These are phyloP conservation scores for Carabus problematicus DNA, from an alignment of 2,888 invertebrate genomes.

Conservation along the genomic window DNA sequence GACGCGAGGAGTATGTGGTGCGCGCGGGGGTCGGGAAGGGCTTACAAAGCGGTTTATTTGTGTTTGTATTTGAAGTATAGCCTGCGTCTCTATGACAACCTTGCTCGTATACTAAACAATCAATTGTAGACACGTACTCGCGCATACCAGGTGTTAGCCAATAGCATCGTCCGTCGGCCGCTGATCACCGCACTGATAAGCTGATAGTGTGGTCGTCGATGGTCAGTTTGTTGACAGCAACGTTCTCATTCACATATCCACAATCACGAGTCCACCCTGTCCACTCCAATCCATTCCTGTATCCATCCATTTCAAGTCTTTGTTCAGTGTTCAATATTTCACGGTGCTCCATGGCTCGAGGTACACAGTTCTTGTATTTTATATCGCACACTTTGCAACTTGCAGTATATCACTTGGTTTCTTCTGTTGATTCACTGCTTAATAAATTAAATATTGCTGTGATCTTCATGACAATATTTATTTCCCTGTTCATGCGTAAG, in stretches of 20 bases:
- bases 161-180: slow-evolving; percentile 54
- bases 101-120: slow-evolving; percentile 52
- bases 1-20: no score
- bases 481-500: no score
- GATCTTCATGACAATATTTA: no score
- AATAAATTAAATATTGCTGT: no score
- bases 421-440: no score
- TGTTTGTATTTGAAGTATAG: slow-evolving; percentile 56
- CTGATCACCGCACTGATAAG: slow-evolving; percentile 55
- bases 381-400: no score
- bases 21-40: neutral
- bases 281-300: neutral
- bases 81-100: slow-evolving; percentile 55
- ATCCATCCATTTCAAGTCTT: no score
- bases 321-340: no score
- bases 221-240: slow-evolving; percentile 56
- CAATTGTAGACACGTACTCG: slow-evolving; percentile 58
- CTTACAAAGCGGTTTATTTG: slow-evolving; percentile 26
- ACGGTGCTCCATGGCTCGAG: no score
- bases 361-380: no score
- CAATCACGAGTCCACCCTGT: slow-evolving; percentile 3
- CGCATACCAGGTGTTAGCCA: slow-evolving; percentile 52
- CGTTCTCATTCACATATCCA: slow-evolving; percentile 13
- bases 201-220: slow-evolving; percentile 55
- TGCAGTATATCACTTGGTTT: no score